Evolutionary conservation across 35 echinoderm and acorn worm species (phyloP), one percentile per base, ranked within the genome.

Genomic region (Anneissia japonica): DNA sequence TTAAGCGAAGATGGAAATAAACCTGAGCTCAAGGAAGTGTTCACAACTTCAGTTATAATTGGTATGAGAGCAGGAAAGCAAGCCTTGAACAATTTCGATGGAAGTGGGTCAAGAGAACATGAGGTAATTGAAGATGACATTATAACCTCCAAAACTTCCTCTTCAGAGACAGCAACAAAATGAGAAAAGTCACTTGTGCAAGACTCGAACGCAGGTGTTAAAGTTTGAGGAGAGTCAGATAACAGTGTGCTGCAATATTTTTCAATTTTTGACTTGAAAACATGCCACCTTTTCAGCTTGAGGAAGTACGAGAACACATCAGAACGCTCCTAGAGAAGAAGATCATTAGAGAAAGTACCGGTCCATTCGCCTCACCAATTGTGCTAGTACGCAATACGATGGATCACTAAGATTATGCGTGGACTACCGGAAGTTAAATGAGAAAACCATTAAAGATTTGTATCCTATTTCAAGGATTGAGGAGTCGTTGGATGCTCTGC

Each of bases 401-500:
- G 86, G 81, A 0, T 72, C 26, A 34, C 32, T 88, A 6, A 72
- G 86, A 16, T 29, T 93, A 21, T 93, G 91, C 33, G 86, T 93
- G 9, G 91, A 93, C 41, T 93, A 93, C 77, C 9, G 91, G 26
- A 84, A 84, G 73, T 55, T 93, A 5, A 93, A 93, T 55, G 14
- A 31, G 23, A 40, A 76, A 5, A 93, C 91, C 3, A 32, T 84
- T 3, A 33, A 81, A 32, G 86, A 88, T 39, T 38, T 86, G 0
- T 92, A 88, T 32, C 78, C 90, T n/a, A 28, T 92, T 26, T 85
- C 90, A 1, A 39, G 90, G 31, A 92, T 93, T 0, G 89, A 91
- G 12, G 91, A 93, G 28, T 84, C 81, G 0, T 76, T 92, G 0
- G 91, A 91, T 43, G 46, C 90, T 36, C 76, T 90, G 35, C n/a